Base-by-base conservation (phyloP, 2,113 vertebrate species). In the Scolopax mira region DNA sequence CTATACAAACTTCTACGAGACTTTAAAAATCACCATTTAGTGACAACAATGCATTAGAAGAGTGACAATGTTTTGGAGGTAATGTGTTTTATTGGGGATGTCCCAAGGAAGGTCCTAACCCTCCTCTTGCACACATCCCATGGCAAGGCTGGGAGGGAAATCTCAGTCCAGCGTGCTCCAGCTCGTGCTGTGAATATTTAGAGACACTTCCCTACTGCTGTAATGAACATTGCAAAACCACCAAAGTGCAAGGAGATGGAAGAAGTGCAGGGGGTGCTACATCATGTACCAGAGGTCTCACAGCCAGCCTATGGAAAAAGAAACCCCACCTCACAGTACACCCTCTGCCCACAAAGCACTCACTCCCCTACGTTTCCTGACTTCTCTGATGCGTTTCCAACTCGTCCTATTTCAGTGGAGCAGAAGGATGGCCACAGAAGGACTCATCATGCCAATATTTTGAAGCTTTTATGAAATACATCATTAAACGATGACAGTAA, bases 401-500 rank as follows among this genome's bases (percentile, higher is more conserved):
- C 25, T 70, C 3, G 0, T 89, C 58, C 51, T 33, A 25, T 39
- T 65, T 39, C 51, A 87, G 24, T 0, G 3, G 66, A 75, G 58
- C 21, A 54, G 73, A 74, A 69, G 16, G n/a, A 79, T 83, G 87
- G 73, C 89, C 93, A 77, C 49, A 77, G 77, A 83, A 78, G n/a
- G 67, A 91, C 2, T 1, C 21, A 46, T 13, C 66, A 48, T 18
- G 23, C 15, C 78, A 85, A 33, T 65, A 83, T 90, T 95, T 79
- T 79, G 58, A 79, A 79, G 73, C n/a, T 78, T 72, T 88, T 72
- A 25, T 49, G 58, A 89, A 64, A 62, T 31, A 79, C 22, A 66
- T 46, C 22, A 27, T 52, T 72, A 81, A 87, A 85, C 16, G 31
- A 42, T 65, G 77, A 83, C 74, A 88, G 46, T 7, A 37, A 64